A percentile compares a stretch with the other conserved stretches of the same genome.
These are phyloP conservation scores for Troides helena DNA, from an alignment of 2,888 invertebrate genomes.

Conservation along the genomic window DNA sequence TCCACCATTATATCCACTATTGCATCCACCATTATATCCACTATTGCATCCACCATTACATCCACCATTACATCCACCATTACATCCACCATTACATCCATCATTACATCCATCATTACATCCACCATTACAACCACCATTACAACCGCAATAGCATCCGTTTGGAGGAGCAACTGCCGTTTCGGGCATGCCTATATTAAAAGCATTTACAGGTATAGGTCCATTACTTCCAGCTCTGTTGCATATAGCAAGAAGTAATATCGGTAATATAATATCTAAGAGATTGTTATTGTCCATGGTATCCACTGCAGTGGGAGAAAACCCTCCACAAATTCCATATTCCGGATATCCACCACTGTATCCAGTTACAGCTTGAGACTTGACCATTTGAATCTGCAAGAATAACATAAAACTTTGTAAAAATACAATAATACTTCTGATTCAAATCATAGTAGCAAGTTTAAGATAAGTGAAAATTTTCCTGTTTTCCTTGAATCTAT, in stretches of 20 bases:
- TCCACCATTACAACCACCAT: neutral
- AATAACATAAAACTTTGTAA: neutral
- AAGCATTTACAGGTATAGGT: conserved; percentile 7
- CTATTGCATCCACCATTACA: conserved; percentile 26
- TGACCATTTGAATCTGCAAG: conserved; percentile 18
- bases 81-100: conserved; percentile 10
- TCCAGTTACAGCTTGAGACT: conserved; percentile 18
- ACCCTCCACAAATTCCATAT: conserved; percentile 24
- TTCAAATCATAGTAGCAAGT: neutral
- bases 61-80: conserved; percentile 8
- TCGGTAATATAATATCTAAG: conserved; percentile 47
- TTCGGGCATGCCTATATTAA: conserved; percentile 14
- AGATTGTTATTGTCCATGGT: conserved; percentile 38
- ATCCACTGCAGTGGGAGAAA: conserved; percentile 27
- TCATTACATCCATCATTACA: conserved; percentile 34
- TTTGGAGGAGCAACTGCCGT: neutral
- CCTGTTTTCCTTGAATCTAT: neutral
- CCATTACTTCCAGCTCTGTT: conserved; percentile 32
- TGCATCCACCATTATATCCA: conserved; percentile 23
- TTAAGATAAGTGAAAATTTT: neutral
- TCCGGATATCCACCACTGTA: conserved; percentile 2
- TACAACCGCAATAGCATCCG: conserved; percentile 21
- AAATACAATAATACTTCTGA: neutral
- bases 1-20: conserved; percentile 25
- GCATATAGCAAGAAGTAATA: conserved; percentile 44